Percentiles rank a stretch among this genome's conserved stretches.
Conservation (phyloP, 2,113 vertebrate genomes). For the Rhinoptilus africanus region DNA sequence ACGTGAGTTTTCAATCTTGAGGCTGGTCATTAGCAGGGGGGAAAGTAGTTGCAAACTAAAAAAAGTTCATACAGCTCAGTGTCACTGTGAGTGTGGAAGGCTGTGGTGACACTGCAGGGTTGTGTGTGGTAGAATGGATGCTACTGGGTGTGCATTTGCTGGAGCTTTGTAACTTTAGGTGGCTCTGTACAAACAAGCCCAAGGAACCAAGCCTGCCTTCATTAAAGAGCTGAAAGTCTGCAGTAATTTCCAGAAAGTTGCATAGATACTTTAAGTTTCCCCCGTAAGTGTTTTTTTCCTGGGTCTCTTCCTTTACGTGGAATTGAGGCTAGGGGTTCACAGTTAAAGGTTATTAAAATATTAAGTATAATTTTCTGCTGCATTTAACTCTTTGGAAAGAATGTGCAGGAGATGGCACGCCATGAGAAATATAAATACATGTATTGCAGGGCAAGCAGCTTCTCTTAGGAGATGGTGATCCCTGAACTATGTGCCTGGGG, state of each 20-base stretch:
- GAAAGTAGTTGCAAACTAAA: neutral
- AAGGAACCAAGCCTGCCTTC: neutral
- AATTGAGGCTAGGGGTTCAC: neutral
- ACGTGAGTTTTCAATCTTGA: neutral
- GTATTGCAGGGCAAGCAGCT: neutral
- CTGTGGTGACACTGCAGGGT: neutral
- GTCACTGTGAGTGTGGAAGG: neutral
- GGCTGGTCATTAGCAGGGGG: neutral
- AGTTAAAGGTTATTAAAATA: conserved; percentile 52
- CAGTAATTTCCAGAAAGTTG: neutral
- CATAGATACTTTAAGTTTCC: neutral
- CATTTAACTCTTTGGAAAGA: conserved; percentile 12
- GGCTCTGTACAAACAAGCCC: neutral
- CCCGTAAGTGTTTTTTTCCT: neutral
- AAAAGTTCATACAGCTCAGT: neutral
- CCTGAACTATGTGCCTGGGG: neutral
- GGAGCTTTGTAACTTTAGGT: neutral
- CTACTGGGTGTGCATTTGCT: neutral
- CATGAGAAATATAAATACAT: neutral
- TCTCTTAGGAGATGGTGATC: conserved; percentile 38
- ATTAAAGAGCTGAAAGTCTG: neutral
- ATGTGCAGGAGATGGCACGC: neutral
- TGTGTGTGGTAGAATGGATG: neutral
- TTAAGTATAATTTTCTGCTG: conserved; percentile 41
- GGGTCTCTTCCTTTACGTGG: neutral